Conservation (phyloP, 2,797 vertebrate genomes). For the Melanotaenia boesemani region DNA sequence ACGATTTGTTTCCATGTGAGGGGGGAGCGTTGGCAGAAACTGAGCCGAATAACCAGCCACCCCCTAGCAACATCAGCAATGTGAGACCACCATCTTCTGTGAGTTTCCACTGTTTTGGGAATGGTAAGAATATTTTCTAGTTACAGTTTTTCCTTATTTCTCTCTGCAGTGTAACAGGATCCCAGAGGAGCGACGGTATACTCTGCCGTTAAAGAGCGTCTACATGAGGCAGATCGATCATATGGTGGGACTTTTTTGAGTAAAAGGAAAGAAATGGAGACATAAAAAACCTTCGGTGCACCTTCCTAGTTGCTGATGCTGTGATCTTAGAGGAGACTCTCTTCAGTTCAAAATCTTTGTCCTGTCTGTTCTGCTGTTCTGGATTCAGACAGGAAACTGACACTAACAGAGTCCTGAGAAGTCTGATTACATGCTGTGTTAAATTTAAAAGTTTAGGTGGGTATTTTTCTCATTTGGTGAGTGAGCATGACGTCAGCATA, state of each 20-base stretch:
- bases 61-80: conserved; percentile 87
- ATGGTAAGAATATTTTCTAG: not conserved
- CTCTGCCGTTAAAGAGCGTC: conserved; percentile 93
- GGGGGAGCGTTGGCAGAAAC: conserved; percentile 57
- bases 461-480: conserved; percentile 2
- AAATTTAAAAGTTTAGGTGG: conserved; percentile 21
- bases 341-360: conserved; percentile 4
- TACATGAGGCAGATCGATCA: conserved; percentile 99
- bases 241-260: conserved; percentile 96
- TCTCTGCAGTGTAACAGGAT: conserved; percentile 90
- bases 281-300: conserved; percentile 6
- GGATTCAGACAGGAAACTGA: conserved; percentile 31
- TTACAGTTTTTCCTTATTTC: conserved; percentile 4
- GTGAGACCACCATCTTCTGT: conserved; percentile 58
- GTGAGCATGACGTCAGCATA: conserved; percentile 1
- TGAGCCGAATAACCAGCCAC: conserved; percentile 47
- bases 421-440: conserved; percentile 27
- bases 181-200: conserved; percentile 91
- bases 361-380: conserved; percentile 33
- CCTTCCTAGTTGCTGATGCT: not conserved
- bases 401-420: conserved; percentile 46
- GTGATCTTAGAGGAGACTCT: conserved; percentile 21
- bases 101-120: not conserved
- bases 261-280: conserved; percentile 8
- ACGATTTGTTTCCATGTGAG: conserved; percentile 83